Base-by-base conservation (phyloP, 2,113 vertebrate species). In the Sardina pilchardus region DNA sequence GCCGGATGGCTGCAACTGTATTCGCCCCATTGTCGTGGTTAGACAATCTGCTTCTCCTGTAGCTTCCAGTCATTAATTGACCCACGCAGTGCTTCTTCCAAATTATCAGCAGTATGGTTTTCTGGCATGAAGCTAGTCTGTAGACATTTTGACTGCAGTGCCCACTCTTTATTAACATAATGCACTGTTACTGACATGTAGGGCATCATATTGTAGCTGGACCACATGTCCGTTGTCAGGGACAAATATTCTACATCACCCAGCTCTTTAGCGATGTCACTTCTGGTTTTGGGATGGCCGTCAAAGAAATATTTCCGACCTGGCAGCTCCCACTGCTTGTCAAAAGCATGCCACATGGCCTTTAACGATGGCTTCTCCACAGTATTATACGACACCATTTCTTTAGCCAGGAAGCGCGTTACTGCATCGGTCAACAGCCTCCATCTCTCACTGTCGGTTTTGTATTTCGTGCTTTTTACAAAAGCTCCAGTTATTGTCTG, bases 11-110 rank as follows among this genome's bases (percentile, higher is more conserved):
- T 7, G 87, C 84, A 21, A 26, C 26, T 47, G 83, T 85, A 16
- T 88, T 85, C 34, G 84, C 84, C 47, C 44, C 81, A 43, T 85
- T 85, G 67, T 88, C 87, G 39, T n/a, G n/a, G n/a, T n/a, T n/a
- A n/a, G n/a, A 88, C 59, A 19, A 71, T 26, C 19, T 84, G 81
- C 63, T 84, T 84, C 43, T 87, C 75, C 10, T 84, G 47, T 81
- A 87, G 24, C 30, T 80, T 26, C 86, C 86, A 84, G 10, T 87
- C 50, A 30, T 24, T 45, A 26, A 85, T 47, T 85, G 84, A 34
- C 26, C 67, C 26, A 45, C 75, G 71, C 43, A 85, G 71, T 19
- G 83, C 71, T 36, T 44, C 84, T 24, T 75, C 75, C n/a, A 85
- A 80, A 81, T 85, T 85, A 30, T 85, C 75, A 16, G 45, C 47